Conservation (phyloP, 1,140 invertebrate species). For the Fopius arisanus region DNA sequence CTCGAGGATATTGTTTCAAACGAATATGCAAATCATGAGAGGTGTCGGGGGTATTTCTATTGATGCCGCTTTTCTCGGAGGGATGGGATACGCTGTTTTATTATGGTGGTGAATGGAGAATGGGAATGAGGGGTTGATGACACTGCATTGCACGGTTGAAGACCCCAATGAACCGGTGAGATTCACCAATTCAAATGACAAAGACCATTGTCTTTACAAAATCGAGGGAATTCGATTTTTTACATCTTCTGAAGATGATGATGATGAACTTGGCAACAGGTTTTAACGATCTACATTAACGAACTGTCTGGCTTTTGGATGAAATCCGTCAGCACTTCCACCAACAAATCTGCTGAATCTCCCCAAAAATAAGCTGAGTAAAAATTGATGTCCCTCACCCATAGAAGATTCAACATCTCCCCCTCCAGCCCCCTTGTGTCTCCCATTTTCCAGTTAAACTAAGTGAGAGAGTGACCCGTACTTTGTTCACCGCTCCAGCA, state of each 20-base stretch:
- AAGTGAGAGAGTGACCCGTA: slow-evolving; percentile 63
- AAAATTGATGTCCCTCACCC: slow-evolving; percentile 16
- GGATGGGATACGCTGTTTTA: background rate
- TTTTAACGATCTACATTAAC: no score
- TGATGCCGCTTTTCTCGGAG: background rate
- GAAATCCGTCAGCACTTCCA: no score
- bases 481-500: slow-evolving; percentile 52
- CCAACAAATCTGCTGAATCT: background rate
- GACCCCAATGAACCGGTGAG: no score
- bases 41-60: background rate
- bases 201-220: no score
- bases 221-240: no score
- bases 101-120: no score
- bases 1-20: slow-evolving; percentile 63
- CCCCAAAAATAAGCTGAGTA: background rate
- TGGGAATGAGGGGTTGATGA: no score
- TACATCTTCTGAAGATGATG: no score
- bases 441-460: slow-evolving; percentile 42
- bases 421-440: slow-evolving; percentile 11
- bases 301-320: no score
- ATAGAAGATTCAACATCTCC: slow-evolving; percentile 12
- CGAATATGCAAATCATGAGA: slow-evolving; percentile 65
- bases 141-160: no score
- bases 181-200: no score
- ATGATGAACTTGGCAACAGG: no score